phyloP scores from a whole-genome alignment of 2,888 invertebrate species.

The Eristalis tenax region DNA sequence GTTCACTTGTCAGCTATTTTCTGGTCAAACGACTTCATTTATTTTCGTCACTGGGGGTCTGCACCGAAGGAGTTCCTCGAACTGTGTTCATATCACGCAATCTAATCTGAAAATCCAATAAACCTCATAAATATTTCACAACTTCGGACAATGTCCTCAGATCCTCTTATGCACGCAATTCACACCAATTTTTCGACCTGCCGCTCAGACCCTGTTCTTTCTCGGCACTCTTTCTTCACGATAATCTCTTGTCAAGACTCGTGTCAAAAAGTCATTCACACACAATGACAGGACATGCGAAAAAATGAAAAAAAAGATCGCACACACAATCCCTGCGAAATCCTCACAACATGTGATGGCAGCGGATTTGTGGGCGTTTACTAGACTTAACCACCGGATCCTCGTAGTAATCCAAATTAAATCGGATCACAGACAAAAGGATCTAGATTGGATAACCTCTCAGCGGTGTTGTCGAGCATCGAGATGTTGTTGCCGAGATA shows the following conservation, averaged over 20 bases:
- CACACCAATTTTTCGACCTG: conserved; percentile 44
- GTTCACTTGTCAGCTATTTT: conserved; percentile 18
- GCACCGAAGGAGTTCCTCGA: not conserved
- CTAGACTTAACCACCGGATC: conserved; percentile 79
- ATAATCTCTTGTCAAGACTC: conserved; percentile 31
- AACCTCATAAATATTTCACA: conserved; percentile 79
- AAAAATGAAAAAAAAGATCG: not conserved
- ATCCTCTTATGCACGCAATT: conserved; percentile 38
- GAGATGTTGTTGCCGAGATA: conserved; percentile 29
- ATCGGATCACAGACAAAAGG: conserved; percentile 74
- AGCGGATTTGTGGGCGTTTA: conserved; percentile 78
- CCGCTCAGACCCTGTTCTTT: not conserved
- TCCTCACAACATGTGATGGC: conserved; percentile 55
- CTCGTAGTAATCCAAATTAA: conserved; percentile 79
- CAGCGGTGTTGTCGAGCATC: conserved; percentile 1
- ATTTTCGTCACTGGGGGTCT: conserved; percentile 42
- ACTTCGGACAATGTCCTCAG: conserved; percentile 66
- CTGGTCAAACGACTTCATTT: conserved; percentile 41
- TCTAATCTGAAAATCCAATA: conserved; percentile 79
- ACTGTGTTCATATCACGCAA: conserved; percentile 39
- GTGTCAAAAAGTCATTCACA: conserved; percentile 56
- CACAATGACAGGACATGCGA: not conserved
- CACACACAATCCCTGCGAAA: conserved; percentile 18
- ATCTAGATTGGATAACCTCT: conserved; percentile 67
- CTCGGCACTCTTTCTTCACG: not conserved